Conservation (phyloP, 2,888 invertebrate species). For the Plagodis pulveraria region DNA sequence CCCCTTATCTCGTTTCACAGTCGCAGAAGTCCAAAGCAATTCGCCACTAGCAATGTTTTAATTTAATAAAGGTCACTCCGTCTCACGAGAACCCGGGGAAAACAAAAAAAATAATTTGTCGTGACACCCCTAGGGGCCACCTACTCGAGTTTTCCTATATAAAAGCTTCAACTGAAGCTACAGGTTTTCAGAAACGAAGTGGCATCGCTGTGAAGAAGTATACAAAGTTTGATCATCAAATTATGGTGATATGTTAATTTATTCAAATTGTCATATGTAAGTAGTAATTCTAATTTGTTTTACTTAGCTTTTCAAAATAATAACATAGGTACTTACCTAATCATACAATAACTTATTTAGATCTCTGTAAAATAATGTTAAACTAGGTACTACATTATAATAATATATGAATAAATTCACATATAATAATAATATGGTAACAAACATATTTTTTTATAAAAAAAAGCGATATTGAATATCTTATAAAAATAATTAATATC, state of each 20-base stretch:
- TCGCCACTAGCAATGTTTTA: slow-evolving; percentile 71
- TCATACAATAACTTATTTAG: no score
- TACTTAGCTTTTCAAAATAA: no score
- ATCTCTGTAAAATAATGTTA: no score
- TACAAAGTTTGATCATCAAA: slow-evolving; percentile 2
- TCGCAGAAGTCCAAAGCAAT: slow-evolving; percentile 66
- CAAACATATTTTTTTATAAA: no score
- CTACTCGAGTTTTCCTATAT: slow-evolving; percentile 60
- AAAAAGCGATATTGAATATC: no score
- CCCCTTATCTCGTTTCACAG: slow-evolving; percentile 44
- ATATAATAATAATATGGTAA: no score
- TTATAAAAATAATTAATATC: no score
- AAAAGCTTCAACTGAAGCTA: slow-evolving; percentile 51
- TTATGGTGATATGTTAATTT: slow-evolving; percentile 23
- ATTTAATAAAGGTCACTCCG: slow-evolving; percentile 77
- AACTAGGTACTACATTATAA: no score
- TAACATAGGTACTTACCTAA: no score
- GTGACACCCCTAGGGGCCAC: slow-evolving; percentile 69
- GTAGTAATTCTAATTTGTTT: background rate
- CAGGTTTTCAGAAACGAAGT: slow-evolving; percentile 46
- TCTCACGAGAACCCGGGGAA: slow-evolving; percentile 51
- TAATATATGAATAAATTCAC: no score
- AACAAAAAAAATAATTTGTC: slow-evolving; percentile 60
- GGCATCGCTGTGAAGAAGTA: slow-evolving; percentile 29
- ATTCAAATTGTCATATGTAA: slow-evolving; percentile 13